Evolutionary conservation across 2,113 vertebrate genomes (phyloP).

Genomic region (Antidorcas marsupialis): DNA sequence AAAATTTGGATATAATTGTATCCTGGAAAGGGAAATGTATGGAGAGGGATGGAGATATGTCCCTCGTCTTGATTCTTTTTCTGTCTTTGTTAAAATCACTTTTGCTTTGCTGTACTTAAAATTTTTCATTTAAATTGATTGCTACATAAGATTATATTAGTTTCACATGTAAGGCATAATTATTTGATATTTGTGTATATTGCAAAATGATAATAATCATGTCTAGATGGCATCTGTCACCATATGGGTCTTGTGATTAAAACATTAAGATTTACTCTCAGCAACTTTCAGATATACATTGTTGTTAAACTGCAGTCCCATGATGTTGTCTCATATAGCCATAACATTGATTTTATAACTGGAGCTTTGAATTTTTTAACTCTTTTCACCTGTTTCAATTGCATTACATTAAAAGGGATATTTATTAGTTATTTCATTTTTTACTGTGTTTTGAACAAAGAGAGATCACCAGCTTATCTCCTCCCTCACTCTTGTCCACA

Average conservation of each 20-base stretch:
- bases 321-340: neutral
- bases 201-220: neutral
- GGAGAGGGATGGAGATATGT: neutral
- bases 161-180: neutral
- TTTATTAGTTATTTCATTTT: neutral
- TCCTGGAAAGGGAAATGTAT: neutral
- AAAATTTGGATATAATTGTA: neutral
- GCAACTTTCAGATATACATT: neutral
- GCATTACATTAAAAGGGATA: neutral
- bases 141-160: neutral
- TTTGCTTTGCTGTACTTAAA: neutral
- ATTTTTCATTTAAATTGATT: neutral
- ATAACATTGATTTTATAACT: neutral
- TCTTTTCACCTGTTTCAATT: neutral
- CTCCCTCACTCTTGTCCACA: neutral
- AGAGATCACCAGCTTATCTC: neutral
- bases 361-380: neutral
- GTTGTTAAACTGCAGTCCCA: neutral
- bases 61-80: neutral
- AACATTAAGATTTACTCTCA: neutral
- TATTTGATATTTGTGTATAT: neutral
- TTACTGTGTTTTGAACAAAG: neutral
- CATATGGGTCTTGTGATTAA: neutral
- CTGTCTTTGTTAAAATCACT: neutral
- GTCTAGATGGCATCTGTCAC: neutral